phyloP scores from a whole-genome alignment of 2,797 vertebrate genomes.

The Muscicapa comitata region DNA sequence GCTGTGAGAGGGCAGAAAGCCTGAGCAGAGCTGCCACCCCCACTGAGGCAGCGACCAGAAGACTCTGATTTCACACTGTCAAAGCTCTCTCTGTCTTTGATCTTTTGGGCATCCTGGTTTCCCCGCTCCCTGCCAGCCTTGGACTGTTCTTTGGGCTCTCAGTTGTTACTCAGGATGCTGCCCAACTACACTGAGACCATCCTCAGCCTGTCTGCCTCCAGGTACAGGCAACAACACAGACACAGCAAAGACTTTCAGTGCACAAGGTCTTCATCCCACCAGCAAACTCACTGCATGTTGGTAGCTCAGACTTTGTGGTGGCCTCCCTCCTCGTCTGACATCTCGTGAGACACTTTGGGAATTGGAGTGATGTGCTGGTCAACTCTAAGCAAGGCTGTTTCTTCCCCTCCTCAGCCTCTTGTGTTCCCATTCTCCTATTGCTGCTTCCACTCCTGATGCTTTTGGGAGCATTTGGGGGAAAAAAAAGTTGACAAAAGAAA shows the following conservation, averaged over 20 bases:
- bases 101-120: not conserved
- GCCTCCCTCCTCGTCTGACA: not conserved
- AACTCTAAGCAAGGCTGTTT: not conserved
- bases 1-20: not conserved
- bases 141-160: not conserved
- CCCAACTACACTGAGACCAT: not conserved
- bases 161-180: not conserved
- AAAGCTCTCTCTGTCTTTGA: not conserved
- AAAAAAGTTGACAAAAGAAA: conserved; percentile 76
- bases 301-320: not conserved
- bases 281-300: not conserved
- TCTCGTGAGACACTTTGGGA: not conserved
- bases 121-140: not conserved
- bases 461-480: conserved; percentile 48
- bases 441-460: conserved; percentile 50
- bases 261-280: not conserved
- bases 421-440: conserved; percentile 38
- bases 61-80: accelerated
- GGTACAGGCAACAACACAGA: not conserved
- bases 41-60: not conserved
- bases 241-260: not conserved
- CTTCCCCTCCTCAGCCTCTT: not conserved
- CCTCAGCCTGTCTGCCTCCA: not conserved
- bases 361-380: not conserved
- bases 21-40: not conserved